phyloP scores from a whole-genome alignment of 2,113 vertebrate species.

The Aphelocoma coerulescens region DNA sequence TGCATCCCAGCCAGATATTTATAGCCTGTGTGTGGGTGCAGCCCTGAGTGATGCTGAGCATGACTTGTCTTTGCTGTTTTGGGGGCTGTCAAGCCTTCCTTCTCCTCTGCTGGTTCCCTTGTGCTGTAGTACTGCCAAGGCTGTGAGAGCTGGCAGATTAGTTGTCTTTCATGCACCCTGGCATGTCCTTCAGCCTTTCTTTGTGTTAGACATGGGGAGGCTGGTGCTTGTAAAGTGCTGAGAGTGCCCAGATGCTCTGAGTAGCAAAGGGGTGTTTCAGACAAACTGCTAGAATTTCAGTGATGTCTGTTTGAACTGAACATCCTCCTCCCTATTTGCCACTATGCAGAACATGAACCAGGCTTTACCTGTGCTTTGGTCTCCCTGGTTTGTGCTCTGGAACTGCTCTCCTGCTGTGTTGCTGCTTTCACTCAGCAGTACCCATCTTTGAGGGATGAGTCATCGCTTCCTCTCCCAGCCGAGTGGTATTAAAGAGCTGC shows the following conservation, averaged over 20 bases:
- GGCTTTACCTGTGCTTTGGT: neutral
- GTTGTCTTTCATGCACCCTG: neutral
- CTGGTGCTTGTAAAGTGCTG: neutral
- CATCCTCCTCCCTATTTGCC: neutral
- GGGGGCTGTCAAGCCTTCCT: neutral
- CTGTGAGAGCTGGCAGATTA: neutral
- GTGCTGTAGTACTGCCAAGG: neutral
- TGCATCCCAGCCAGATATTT: constrained; percentile 13
- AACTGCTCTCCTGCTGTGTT: neutral
- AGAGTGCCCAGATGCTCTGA: neutral
- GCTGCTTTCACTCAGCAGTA: neutral
- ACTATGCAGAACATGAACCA: neutral
- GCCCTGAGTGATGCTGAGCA: neutral
- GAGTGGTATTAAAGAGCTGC: neutral
- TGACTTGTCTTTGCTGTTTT: neutral
- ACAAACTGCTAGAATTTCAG: neutral
- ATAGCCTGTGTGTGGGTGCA: constrained; percentile 1
- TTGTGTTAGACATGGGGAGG: neutral
- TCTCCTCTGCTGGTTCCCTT: neutral
- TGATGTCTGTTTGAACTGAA: neutral
- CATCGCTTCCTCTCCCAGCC: neutral
- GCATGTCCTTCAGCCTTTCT: neutral
- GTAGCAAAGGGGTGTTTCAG: neutral
- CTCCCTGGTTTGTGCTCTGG: neutral
- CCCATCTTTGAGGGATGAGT: neutral